phyloP scores from a whole-genome alignment of 1,140 invertebrate species.

The Homalodisca vitripennis region DNA sequence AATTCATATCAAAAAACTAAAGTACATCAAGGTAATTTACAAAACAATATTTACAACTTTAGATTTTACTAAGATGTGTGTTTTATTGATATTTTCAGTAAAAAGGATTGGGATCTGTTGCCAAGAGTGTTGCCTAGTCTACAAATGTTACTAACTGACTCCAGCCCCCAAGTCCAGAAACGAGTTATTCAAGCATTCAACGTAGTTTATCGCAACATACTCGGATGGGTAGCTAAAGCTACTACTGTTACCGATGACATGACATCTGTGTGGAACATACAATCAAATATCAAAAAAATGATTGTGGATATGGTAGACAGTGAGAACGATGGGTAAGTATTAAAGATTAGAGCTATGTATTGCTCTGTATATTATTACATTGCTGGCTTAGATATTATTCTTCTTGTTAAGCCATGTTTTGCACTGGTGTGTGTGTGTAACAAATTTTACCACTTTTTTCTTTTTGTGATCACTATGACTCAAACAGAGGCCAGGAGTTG shows the following conservation, averaged over 20 bases:
- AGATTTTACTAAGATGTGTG: background rate
- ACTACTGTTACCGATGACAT: conserved; percentile 70
- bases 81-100: conserved; percentile 67
- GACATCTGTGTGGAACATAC: conserved; percentile 82
- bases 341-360: too few relatives aligned
- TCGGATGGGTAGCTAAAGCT: conserved; percentile 81
- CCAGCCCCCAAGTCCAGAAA: conserved; percentile 85
- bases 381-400: too few relatives aligned
- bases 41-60: too few relatives aligned
- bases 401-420: too few relatives aligned
- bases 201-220: conserved; percentile 75
- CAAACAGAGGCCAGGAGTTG: too few relatives aligned
- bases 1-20: too few relatives aligned
- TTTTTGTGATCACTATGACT: too few relatives aligned
- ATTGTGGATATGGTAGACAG: conserved; percentile 92
- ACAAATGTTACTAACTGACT: conserved; percentile 74
- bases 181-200: conserved; percentile 86
- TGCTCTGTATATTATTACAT: too few relatives aligned
- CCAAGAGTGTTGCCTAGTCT: conserved; percentile 79
- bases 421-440: too few relatives aligned
- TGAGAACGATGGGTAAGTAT: conserved; percentile 89
- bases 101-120: conserved; percentile 76
- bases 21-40: too few relatives aligned
- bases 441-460: too few relatives aligned
- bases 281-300: conserved; percentile 77